phyloP scores from a whole-genome alignment of 2,797 vertebrate genomes.

The Psittacula echo region DNA sequence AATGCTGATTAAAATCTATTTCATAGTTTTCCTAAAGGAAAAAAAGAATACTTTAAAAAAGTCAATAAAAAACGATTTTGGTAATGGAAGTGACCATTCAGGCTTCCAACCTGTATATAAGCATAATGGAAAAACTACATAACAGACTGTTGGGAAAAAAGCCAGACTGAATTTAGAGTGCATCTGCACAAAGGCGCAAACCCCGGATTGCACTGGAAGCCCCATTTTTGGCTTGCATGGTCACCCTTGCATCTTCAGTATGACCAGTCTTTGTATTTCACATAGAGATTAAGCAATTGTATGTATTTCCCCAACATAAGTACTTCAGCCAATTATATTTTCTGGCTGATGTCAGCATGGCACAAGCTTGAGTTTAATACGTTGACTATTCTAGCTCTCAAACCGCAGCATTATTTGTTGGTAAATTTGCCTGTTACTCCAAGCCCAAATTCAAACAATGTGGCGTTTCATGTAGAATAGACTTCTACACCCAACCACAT shows the following conservation, averaged over 20 bases:
- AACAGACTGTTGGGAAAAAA: neutral
- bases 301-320: neutral
- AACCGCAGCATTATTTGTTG: neutral
- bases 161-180: rapidly evolving
- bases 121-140: rapidly evolving
- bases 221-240: rapidly evolving
- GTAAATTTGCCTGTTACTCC: neutral
- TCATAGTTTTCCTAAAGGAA: neutral
- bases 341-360: neutral
- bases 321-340: neutral
- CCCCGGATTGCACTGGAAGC: neutral
- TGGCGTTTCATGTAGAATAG: neutral
- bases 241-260: neutral
- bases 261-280: neutral
- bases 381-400: neutral
- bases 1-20: neutral
- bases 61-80: neutral
- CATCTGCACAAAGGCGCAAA: neutral
- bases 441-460: neutral
- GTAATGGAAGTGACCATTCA: rapidly evolving
- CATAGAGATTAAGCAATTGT: neutral
- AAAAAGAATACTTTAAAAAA: neutral
- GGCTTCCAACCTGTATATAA: neutral
- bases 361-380: neutral
- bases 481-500: neutral